Evolutionary conservation across 1,140 invertebrate genomes (phyloP).

Genomic region (Metaphire vulgaris): DNA sequence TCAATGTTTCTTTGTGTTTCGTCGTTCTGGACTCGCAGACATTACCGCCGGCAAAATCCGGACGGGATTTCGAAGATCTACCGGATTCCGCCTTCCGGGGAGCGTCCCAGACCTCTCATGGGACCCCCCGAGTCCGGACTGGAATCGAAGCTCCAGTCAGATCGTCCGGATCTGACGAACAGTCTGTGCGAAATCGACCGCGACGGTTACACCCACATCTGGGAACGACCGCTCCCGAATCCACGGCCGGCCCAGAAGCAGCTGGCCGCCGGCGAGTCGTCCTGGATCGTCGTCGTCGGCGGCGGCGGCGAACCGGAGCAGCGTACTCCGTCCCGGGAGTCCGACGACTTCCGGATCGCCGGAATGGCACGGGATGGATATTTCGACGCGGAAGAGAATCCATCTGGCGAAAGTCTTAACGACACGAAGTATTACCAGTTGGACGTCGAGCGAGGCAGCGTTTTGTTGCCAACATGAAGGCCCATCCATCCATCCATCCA

Average conservation of each 20-base stretch:
- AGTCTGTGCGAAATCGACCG: neutral
- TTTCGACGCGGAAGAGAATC: neutral
- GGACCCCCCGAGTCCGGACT: neutral
- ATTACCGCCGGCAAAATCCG: neutral
- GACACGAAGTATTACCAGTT: neutral
- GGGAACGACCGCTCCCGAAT: constrained; percentile 5
- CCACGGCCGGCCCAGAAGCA: neutral
- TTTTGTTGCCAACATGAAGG: neutral
- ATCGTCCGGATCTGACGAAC: neutral
- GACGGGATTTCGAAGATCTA: neutral
- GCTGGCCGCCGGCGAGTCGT: neutral
- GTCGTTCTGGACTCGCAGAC: neutral
- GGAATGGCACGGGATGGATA: neutral
- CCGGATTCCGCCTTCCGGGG: neutral
- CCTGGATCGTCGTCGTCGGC: neutral
- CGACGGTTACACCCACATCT: constrained; percentile 10
- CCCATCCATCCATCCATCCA: too few relatives aligned
- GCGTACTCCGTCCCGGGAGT: neutral
- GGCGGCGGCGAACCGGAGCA: too few relatives aligned
- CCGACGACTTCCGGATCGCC: neutral
- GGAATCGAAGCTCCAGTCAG: neutral
- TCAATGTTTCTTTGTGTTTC: too few relatives aligned
- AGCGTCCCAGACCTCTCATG: neutral
- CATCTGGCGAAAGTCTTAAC: neutral
- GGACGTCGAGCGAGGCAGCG: neutral